phyloP scores from a whole-genome alignment of 2,888 invertebrate species.

The Aporophyla lueneburgensis region DNA sequence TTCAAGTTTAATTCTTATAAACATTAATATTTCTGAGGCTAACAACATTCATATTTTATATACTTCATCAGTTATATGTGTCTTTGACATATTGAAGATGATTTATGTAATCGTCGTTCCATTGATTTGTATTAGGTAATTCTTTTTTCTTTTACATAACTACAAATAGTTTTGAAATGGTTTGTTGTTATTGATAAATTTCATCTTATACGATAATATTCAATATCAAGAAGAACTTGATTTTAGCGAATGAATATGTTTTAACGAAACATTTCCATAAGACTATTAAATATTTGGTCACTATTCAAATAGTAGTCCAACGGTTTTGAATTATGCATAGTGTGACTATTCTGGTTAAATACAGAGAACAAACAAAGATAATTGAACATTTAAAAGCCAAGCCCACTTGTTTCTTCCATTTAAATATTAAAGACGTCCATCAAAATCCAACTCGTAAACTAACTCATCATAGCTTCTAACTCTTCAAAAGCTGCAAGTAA shows the following conservation, averaged over 20 bases:
- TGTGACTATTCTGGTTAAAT: neutral
- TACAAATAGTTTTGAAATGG: conserved; percentile 5
- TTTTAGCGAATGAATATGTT: neutral
- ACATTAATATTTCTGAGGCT: conserved; percentile 1
- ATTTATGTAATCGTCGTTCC: conserved; percentile 33
- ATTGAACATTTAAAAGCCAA: conserved; percentile 1
- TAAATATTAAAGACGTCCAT: conserved; percentile 22
- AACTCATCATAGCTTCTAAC: conserved; percentile 1
- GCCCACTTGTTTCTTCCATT: neutral
- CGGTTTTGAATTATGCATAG: neutral
- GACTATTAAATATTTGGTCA: neutral
- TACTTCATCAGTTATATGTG: neutral
- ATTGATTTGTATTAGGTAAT: conserved; percentile 39
- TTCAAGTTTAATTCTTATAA: conserved; percentile 10
- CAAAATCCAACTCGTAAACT: conserved; percentile 24
- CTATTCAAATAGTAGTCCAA: neutral
- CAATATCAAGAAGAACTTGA: conserved; percentile 8
- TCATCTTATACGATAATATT: conserved; percentile 21
- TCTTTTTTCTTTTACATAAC: conserved; percentile 33
- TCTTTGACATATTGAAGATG: neutral
- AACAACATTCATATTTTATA: neutral
- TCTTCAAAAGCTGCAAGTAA: conserved; percentile 21
- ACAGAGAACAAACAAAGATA: neutral
- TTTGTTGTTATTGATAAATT: conserved; percentile 31
- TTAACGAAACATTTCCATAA: neutral